These are phyloP conservation scores for Limenitis camilla DNA, from an alignment of 2,888 invertebrate genomes.

Conservation along the genomic window DNA sequence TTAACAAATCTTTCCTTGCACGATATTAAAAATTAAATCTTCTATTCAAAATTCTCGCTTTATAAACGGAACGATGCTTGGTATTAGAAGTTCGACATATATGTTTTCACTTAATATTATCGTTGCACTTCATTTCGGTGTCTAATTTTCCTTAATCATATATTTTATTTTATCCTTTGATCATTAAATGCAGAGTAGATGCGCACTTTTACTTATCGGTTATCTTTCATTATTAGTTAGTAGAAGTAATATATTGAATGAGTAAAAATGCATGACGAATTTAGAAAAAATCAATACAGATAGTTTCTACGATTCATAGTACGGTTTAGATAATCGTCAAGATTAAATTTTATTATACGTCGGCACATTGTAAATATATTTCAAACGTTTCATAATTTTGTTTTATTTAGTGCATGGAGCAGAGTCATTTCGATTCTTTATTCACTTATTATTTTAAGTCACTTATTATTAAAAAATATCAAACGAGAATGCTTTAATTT, in stretches of 20 bases:
- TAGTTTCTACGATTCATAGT: constrained; percentile 9
- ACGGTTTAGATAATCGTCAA: no score
- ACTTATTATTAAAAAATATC: background rate
- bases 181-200: constrained; percentile 39
- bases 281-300: constrained; percentile 32
- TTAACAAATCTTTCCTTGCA: constrained; percentile 67
- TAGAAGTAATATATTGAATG: constrained; percentile 59
- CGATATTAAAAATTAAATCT: constrained; percentile 45
- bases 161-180: constrained; percentile 34
- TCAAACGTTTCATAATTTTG: background rate
- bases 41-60: constrained; percentile 64
- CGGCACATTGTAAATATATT: background rate
- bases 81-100: constrained; percentile 55
- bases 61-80: constrained; percentile 61
- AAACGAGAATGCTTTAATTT: constrained; percentile 15
- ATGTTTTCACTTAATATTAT: constrained; percentile 59
- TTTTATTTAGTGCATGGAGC: constrained; percentile 16
- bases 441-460: constrained; percentile 3
- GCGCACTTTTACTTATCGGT: constrained; percentile 47
- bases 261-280: constrained; percentile 59
- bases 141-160: constrained; percentile 49
- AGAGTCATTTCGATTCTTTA: constrained; percentile 1
- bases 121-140: constrained; percentile 67
- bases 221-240: constrained; percentile 48
- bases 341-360: no score